Evolutionary conservation across 2,888 invertebrate species (phyloP).

Genomic region (Coleophora deauratella): DNA sequence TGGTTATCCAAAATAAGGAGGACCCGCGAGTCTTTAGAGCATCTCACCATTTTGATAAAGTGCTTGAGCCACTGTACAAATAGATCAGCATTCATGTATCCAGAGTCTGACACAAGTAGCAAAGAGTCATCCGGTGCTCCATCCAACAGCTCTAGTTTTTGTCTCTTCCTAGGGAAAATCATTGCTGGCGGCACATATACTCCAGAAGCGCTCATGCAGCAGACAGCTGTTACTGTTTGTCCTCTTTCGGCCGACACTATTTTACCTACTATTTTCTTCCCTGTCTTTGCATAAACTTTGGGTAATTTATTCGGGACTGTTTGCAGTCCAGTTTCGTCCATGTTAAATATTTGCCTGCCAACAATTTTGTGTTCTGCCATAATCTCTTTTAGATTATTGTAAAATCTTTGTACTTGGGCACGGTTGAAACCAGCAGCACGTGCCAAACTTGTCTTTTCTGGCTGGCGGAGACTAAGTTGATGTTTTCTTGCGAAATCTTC

Average conservation of each 20-base stretch:
- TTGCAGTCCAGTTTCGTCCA: slow-evolving; percentile 10
- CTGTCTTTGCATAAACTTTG: slow-evolving; percentile 11
- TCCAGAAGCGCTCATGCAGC: not conserved
- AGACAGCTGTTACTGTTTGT: slow-evolving; percentile 1
- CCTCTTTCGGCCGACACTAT: slow-evolving; percentile 12
- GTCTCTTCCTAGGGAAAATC: slow-evolving; percentile 1
- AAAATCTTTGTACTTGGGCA: slow-evolving; percentile 4
- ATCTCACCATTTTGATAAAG: slow-evolving; percentile 2
- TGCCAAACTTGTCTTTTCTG: slow-evolving; percentile 7
- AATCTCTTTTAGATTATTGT: slow-evolving; percentile 3
- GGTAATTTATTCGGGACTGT: slow-evolving; percentile 12
- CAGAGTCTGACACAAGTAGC: slow-evolving; percentile 3
- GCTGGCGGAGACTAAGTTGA: slow-evolving; percentile 2
- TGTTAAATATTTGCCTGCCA: slow-evolving; percentile 5
- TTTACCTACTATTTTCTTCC: slow-evolving; percentile 9
- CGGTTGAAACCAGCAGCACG: slow-evolving; percentile 6
- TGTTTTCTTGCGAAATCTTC: slow-evolving; percentile 9
- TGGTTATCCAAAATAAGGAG: slow-evolving; percentile 16
- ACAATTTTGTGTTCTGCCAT: not conserved
- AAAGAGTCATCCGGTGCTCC: slow-evolving; percentile 11
- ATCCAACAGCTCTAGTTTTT: not conserved
- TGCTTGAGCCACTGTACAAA: slow-evolving; percentile 5
- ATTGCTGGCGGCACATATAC: slow-evolving; percentile 3
- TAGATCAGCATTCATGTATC: slow-evolving; percentile 1
- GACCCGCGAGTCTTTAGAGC: slow-evolving; percentile 10